Conservation (phyloP, 2,797 vertebrate species). For the Urocyon cinereoargenteus region DNA sequence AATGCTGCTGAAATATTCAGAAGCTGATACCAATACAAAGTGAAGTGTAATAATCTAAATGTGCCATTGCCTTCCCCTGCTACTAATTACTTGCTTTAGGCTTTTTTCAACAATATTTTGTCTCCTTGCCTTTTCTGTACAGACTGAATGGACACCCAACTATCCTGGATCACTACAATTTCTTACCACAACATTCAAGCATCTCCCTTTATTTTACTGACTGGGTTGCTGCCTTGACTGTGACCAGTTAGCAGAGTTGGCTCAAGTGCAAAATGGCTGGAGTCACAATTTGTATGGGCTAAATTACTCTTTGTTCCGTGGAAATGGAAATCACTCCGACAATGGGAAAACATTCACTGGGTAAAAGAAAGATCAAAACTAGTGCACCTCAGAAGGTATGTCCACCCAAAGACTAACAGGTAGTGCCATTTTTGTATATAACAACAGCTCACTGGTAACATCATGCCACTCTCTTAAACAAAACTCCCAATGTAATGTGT, state of each 20-base stretch:
- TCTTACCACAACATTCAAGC: neutral
- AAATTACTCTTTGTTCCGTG: neutral
- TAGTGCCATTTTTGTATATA: neutral
- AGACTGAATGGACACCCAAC: constrained; percentile 75
- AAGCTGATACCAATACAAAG: constrained; percentile 85
- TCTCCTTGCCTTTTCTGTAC: constrained; percentile 78
- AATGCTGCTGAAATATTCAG: constrained; percentile 88
- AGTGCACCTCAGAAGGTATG: neutral
- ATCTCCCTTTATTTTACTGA: neutral
- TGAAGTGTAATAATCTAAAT: constrained; percentile 86
- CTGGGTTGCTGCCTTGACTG: neutral
- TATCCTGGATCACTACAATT: neutral
- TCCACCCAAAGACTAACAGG: neutral
- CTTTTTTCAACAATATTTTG: constrained; percentile 86
- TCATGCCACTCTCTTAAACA: neutral
- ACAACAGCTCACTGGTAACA: neutral
- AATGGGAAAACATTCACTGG: neutral
- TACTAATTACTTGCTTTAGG: constrained; percentile 88
- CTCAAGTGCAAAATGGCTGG: neutral
- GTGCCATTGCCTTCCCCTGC: constrained; percentile 77
- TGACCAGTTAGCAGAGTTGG: neutral
- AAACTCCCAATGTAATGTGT: neutral
- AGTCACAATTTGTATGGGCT: neutral
- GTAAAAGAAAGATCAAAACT: constrained; percentile 29
- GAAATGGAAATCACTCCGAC: constrained; percentile 22